A percentile compares a stretch with the other conserved stretches of the same genome.
Evolutionary conservation across 1,140 invertebrate species (phyloP).

Genomic region (Metopolophium dirhodum): DNA sequence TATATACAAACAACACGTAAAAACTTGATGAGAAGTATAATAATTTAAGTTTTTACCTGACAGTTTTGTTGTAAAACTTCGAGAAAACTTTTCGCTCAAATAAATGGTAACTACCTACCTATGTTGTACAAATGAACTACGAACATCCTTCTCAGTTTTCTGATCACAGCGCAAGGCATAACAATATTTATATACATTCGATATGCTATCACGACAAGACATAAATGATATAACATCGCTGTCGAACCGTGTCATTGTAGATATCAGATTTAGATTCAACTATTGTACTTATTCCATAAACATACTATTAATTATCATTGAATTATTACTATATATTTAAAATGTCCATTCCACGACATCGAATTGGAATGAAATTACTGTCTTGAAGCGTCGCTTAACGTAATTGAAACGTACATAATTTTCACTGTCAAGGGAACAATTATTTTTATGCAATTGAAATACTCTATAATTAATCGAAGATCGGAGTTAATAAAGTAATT

Average conservation of each 20-base stretch:
- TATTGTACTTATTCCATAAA: not conserved
- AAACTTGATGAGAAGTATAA: constrained; percentile 4
- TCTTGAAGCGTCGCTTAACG: too few relatives aligned
- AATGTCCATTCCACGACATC: too few relatives aligned
- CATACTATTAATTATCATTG: not conserved
- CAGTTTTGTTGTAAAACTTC: not conserved
- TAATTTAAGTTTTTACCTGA: not conserved
- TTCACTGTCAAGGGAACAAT: too few relatives aligned
- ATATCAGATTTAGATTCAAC: not conserved
- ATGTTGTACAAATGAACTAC: not conserved
- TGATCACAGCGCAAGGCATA: not conserved
- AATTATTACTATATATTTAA: not conserved
- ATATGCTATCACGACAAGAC: not conserved
- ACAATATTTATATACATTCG: not conserved
- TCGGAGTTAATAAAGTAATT: too few relatives aligned
- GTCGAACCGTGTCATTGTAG: not conserved
- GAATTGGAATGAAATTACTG: too few relatives aligned
- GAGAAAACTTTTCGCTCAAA: not conserved
- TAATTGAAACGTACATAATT: too few relatives aligned
- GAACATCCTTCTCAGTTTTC: not conserved
- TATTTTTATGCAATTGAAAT: too few relatives aligned
- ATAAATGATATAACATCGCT: not conserved
- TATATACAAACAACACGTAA: not conserved
- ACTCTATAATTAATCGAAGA: too few relatives aligned
- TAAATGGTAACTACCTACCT: not conserved